Conservation (phyloP, 2,113 vertebrate genomes). For the Empidonax alnorum region DNA sequence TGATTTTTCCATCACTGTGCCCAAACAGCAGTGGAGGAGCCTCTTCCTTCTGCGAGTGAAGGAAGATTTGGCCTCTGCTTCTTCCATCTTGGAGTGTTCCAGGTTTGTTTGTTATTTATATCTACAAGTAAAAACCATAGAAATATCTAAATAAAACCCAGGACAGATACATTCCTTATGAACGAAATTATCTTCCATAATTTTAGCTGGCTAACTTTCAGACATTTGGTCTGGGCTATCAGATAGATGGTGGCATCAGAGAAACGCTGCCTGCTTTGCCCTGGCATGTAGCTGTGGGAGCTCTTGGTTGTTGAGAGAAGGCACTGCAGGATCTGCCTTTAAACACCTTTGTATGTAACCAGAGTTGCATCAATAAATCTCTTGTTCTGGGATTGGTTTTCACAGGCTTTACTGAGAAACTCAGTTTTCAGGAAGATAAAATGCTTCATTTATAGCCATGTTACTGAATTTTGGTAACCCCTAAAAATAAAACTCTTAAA, state of each 20-base stretch:
- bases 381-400: neutral
- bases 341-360: neutral
- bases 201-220: neutral
- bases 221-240: neutral
- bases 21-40: neutral
- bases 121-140: neutral
- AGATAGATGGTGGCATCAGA: fast-evolving
- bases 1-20: neutral
- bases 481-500: neutral
- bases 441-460: neutral
- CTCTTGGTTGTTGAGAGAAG: neutral
- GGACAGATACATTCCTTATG: neutral
- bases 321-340: neutral
- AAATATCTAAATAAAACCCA: neutral
- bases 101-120: neutral
- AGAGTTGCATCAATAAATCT: neutral
- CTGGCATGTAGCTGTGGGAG: neutral
- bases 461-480: neutral
- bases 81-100: neutral
- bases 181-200: neutral
- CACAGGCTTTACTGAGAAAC: neutral
- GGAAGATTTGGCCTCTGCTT: neutral
- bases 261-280: neutral
- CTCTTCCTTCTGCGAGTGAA: neutral
- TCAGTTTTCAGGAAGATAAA: neutral